These are phyloP conservation scores for Limnephilus marmoratus DNA, from an alignment of 2,888 invertebrate species.

Conservation along the genomic window DNA sequence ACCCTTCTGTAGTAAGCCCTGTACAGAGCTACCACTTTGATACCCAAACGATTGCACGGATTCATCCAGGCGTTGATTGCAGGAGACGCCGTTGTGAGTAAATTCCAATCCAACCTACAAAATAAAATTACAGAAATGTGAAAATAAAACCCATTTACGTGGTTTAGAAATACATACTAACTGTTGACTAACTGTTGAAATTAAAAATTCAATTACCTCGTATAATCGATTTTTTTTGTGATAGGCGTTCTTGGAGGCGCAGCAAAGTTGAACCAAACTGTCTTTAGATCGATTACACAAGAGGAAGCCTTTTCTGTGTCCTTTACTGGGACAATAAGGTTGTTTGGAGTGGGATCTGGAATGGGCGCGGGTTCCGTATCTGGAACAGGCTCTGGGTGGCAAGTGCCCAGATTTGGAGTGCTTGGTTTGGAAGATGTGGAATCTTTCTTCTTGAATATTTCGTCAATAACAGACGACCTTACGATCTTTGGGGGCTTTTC, in stretches of 20 bases:
- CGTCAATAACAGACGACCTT: slow-evolving; percentile 74
- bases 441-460: slow-evolving; percentile 76
- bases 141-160: not conserved
- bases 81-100: slow-evolving; percentile 96
- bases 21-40: slow-evolving; percentile 88
- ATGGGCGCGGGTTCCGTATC: slow-evolving; percentile 68
- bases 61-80: slow-evolving; percentile 99
- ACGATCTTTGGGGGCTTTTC: slow-evolving; percentile 68
- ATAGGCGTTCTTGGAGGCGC: slow-evolving; percentile 97
- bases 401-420: slow-evolving; percentile 77
- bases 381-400: slow-evolving; percentile 67
- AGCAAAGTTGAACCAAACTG: slow-evolving; percentile 98
- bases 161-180: not conserved
- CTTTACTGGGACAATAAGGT: slow-evolving; percentile 76
- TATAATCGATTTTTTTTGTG: slow-evolving; percentile 95
- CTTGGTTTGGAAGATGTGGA: slow-evolving; percentile 78
- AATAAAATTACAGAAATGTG: slow-evolving; percentile 9
- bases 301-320: slow-evolving; percentile 89
- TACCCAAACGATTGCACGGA: slow-evolving; percentile 93
- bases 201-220: slow-evolving; percentile 78
- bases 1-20: slow-evolving; percentile 87
- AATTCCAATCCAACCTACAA: slow-evolving; percentile 93
- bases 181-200: too few species aligned
- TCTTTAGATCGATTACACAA: slow-evolving; percentile 91
- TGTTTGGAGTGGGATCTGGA: slow-evolving; percentile 72